A percentile compares a stretch with the other conserved stretches of the same genome.
Conservation (phyloP, 2,888 invertebrate species). For the Reticulitermes lucifugus region DNA sequence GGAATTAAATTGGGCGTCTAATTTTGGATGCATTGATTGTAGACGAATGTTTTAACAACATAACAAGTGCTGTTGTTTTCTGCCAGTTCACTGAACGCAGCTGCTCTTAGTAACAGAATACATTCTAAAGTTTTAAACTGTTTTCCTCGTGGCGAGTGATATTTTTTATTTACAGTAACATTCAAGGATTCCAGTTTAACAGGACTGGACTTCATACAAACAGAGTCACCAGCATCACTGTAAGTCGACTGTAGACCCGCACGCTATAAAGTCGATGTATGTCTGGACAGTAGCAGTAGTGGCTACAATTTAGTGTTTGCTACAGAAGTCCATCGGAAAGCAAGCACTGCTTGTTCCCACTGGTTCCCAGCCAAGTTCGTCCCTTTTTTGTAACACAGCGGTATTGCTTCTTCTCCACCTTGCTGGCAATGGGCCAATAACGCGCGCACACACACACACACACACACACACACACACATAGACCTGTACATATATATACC, state of each 20-base stretch:
- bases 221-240: neutral
- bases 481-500: no score
- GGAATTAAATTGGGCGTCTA: no score
- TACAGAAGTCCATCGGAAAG: conserved; percentile 28
- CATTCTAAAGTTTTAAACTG: neutral
- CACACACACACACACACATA: no score
- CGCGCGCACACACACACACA: neutral
- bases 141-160: neutral
- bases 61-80: no score
- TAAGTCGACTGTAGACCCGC: neutral
- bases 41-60: no score
- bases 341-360: conserved; percentile 17
- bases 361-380: conserved; percentile 35
- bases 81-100: neutral
- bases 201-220: neutral
- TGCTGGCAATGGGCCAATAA: conserved; percentile 15
- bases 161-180: neutral
- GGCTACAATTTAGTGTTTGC: conserved; percentile 35
- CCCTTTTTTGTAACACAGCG: conserved; percentile 4
- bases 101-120: neutral
- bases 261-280: conserved; percentile 30
- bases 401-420: conserved; percentile 6
- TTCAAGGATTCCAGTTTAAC: neutral
- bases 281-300: conserved; percentile 5
- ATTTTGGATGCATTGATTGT: no score